Evolutionary conservation across 1,140 invertebrate species (phyloP), one percentile per base, ranked within the genome.

Genomic region (Bemisia tabaci): DNA sequence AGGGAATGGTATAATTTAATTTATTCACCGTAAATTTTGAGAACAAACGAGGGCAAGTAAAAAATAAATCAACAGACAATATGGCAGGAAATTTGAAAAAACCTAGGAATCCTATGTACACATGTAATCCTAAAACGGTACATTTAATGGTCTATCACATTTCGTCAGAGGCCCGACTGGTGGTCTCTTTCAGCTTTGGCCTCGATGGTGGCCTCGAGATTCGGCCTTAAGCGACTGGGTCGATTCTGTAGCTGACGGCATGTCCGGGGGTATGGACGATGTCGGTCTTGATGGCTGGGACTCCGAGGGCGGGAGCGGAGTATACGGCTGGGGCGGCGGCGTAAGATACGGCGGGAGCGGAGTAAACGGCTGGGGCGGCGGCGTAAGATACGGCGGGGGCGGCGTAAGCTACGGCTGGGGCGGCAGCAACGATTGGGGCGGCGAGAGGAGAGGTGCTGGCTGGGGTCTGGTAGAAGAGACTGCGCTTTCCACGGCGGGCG

Each of bases 331-430:
- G 22, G 17, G 66, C 2, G 62, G 60, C 26, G 39, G 67, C 24
- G 62, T 69, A 65, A 27, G 67, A 48, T 24, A 64, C 22, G 60
- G 70, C 67, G 61, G 73, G 69, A 60, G 73, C 70, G 65, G 69
- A 72, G 64, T 74, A 74, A 66, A 68, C 67, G 25, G 66, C 65
- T 21, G 68, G 22, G 17, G 66, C 2, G 62, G 60, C 26, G 39
- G 67, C 24, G 62, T 69, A 65, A 27, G 67, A 48, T 24, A 64
- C 22, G 60, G 70, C 67, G 61, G 73, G 69, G 61, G 73, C 70
- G 65, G 69, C 72, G 64, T 74, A 74, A 66, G 73, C 70, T 70
- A 84, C 82, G 25, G 80, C 79, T 22, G 81, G 82, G 58, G 69
- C 67, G 70, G 64, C 64, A 64, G 60, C 33, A 23, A 69, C 62